These are phyloP conservation scores for Cromileptes altivelis DNA, from an alignment of 2,113 vertebrate genomes.

Conservation along the genomic window DNA sequence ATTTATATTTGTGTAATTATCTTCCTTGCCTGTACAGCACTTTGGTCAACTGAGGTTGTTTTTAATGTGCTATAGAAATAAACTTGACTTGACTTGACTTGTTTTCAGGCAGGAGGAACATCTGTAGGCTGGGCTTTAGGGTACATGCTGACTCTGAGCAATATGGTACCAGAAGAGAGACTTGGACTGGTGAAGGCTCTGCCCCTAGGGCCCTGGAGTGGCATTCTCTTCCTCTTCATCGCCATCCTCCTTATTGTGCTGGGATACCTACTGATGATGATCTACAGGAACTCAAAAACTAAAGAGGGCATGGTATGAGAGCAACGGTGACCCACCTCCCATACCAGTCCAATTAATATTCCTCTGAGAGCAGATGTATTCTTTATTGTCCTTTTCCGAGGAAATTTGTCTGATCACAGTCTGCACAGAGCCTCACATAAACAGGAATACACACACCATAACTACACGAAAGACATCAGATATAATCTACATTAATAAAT, in stretches of 20 bases:
- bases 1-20: too few species aligned
- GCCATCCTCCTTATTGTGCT: constrained; percentile 52
- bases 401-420: too few species aligned
- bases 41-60: too few species aligned
- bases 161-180: constrained; percentile 81
- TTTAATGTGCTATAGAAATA: too few species aligned
- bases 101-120: constrained; percentile 79
- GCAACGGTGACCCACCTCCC: neutral
- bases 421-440: too few species aligned
- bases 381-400: too few species aligned
- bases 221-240: constrained; percentile 74
- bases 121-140: constrained; percentile 91
- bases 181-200: constrained; percentile 63
- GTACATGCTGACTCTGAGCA: constrained; percentile 91
- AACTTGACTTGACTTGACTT: too few species aligned
- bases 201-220: constrained; percentile 76
- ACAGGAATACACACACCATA: too few species aligned
- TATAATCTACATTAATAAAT: too few species aligned
- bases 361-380: too few species aligned
- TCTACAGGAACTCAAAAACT: constrained; percentile 19
- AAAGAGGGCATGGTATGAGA: constrained; percentile 48
- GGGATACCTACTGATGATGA: constrained; percentile 40
- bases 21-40: too few species aligned
- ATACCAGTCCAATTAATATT: neutral
- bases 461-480: too few species aligned